phyloP scores from a whole-genome alignment of 1,140 invertebrate species.

The Drosophila ficusphila region DNA sequence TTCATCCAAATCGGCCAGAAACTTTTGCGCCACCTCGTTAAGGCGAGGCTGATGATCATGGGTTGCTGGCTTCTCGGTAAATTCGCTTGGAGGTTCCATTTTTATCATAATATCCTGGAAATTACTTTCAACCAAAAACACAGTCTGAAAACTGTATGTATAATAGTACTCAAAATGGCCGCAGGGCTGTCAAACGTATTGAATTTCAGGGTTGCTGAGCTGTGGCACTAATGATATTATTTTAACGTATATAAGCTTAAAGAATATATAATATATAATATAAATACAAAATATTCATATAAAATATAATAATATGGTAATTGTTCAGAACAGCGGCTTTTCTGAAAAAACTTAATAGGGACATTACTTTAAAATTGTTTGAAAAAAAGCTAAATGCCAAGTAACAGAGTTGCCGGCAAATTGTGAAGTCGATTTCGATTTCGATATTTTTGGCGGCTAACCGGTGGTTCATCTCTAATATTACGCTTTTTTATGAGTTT shows the following conservation, averaged over 20 bases:
- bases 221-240: too few species aligned
- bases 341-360: too few species aligned
- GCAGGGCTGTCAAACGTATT: not conserved
- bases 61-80: constrained; percentile 50
- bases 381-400: not conserved
- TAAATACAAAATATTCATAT: not conserved
- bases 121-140: not conserved
- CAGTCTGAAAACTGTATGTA: constrained; percentile 51
- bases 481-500: too few species aligned
- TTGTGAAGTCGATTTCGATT: constrained; percentile 26
- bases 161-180: constrained; percentile 27
- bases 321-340: too few species aligned
- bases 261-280: not conserved
- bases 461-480: constrained; percentile 4
- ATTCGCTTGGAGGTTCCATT: constrained; percentile 59
- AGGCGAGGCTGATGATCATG: constrained; percentile 71
- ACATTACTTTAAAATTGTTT: too few species aligned
- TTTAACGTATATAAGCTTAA: too few species aligned
- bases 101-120: not conserved
- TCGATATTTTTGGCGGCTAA: constrained; percentile 21
- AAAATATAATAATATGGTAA: too few species aligned
- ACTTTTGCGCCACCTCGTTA: constrained; percentile 76
- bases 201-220: not conserved
- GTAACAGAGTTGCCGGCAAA: not conserved
- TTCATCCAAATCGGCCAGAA: constrained; percentile 71